Base-by-base conservation (phyloP, 1,140 invertebrate genomes). In the Papilio polyxenes region DNA sequence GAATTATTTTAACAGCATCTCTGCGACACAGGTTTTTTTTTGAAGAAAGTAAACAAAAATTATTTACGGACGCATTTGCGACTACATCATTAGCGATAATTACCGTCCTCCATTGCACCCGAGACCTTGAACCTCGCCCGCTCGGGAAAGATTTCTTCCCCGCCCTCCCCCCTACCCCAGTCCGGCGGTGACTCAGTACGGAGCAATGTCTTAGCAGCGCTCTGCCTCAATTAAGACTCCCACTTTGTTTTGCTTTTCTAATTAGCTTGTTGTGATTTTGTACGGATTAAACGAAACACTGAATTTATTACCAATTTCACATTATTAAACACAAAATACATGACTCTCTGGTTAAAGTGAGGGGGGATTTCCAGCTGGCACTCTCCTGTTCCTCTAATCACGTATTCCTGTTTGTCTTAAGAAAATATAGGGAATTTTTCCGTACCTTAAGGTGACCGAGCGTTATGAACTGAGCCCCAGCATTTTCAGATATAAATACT, bases 81-180 rank as follows among this genome's bases (percentile, higher is more conserved):
- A 49, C 72, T 74, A 44, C 74, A 75, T 75, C 74, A 75, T 75
- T 75, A 75, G 74, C 74, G 44, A 75, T 75, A 75, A 75, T 75
- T 75, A 75, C 44, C 44, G 74, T 75, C 74, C 40, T 75, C 74
- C 74, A 75, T 72, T 72, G 44, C 74, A 75, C 44, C 44, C 9
- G 44, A 75, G 44, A 17, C 72, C 72, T 75, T 75, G 72, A 75
- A 75, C 72, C 65, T 37, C 37, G 44, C 40, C 15, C 44, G 72
- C 40, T 48, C 44, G 13, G 72, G 72, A 48, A 15, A 75, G 72
- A 75, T 40, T 75, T n/a, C 44, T 72, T 40, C 72, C 11, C 65
- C 6, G 10, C 65, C 59, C 59, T 9, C n/a, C 17, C 59, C 59
- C 62, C 62, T 31, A 4, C 65, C 65, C 56, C 56, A n/a, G 56